Evolutionary conservation across 2,888 invertebrate genomes (phyloP), one percentile per base, ranked within the genome.

Genomic region (Himalopsyche tibetana): DNA sequence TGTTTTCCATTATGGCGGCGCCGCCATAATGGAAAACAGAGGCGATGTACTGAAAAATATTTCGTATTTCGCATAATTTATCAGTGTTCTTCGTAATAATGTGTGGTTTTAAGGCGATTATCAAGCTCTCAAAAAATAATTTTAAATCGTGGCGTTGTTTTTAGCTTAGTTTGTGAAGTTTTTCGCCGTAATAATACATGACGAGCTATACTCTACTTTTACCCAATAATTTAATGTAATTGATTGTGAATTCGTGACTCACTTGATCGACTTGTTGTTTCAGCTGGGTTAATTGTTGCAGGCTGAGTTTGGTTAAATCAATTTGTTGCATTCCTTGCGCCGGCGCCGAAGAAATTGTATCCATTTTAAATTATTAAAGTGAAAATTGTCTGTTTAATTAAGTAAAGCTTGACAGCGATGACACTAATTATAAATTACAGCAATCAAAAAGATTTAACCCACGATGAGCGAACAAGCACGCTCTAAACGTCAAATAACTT

Each of bases 181-280:
- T n/a, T n/a, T n/a, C n/a, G n/a, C n/a, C n/a, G n/a, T n/a, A n/a
- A n/a, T n/a, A n/a, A n/a, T n/a, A n/a, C n/a, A n/a, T n/a, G n/a
- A n/a, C n/a, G n/a, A n/a, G n/a, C n/a, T n/a, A n/a, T n/a, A n/a
- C n/a, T n/a, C n/a, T n/a, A n/a, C n/a, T n/a, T n/a, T n/a, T n/a
- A n/a, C n/a, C n/a, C n/a, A n/a, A n/a, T n/a, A 5, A 69, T 84
- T n/a, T 17, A 42, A 51, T 38, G 45, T 55, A 15, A 80, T 17
- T 69, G 19, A 63, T 11, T 5, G 69, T 36, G 45, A 69, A 45
- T 42, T 69, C 36, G 28, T 74, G 38, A 55, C 85, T 90, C 91
- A 97, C 97, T 93, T 97, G 96, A 92, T 98, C 98, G 89, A 98
- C 93, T 93, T 98, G 97, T 90, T 97, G 96, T 91, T 97, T 97